A percentile compares a stretch with the other conserved stretches of the same genome.
Evolutionary conservation across 2,888 invertebrate species (phyloP).

Genomic region (Macropis europaea): DNA sequence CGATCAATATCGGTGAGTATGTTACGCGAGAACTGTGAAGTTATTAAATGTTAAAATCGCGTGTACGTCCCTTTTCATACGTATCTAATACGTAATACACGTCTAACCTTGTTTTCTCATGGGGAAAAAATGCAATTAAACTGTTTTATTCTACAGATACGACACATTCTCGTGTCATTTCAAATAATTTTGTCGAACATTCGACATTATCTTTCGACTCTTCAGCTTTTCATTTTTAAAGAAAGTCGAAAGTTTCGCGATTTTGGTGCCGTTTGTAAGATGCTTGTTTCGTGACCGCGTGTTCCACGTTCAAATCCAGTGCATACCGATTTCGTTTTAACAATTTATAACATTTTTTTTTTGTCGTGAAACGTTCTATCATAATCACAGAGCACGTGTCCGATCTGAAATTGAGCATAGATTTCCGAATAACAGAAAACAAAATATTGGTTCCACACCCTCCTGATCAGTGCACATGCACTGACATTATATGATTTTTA

Average conservation of each 20-base stretch:
- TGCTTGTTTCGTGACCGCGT: not conserved
- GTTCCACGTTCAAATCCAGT: slow-evolving; percentile 49
- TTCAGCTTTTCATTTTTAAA: not conserved
- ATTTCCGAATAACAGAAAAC: not conserved
- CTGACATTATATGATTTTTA: not conserved
- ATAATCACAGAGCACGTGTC: not conserved
- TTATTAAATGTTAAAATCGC: not conserved
- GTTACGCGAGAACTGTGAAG: not conserved
- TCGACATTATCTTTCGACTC: no score
- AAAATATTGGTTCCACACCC: not conserved
- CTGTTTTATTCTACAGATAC: not conserved
- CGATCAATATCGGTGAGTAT: slow-evolving; percentile 13
- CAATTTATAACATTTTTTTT: slow-evolving; percentile 1
- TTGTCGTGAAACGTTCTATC: not conserved
- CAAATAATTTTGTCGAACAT: not conserved
- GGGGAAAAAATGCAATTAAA: slow-evolving; percentile 1
- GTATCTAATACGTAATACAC: not conserved
- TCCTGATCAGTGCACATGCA: not conserved
- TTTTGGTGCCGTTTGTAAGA: slow-evolving; percentile 3
- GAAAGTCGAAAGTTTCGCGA: not conserved
- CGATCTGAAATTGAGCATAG: slow-evolving; percentile 5
- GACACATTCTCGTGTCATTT: not conserved
- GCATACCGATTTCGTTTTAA: slow-evolving; percentile 10
- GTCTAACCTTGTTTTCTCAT: slow-evolving; percentile 35
- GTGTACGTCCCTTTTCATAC: not conserved